Evolutionary conservation across 2,113 vertebrate genomes (phyloP).

Genomic region (Hypomesus transpacificus): DNA sequence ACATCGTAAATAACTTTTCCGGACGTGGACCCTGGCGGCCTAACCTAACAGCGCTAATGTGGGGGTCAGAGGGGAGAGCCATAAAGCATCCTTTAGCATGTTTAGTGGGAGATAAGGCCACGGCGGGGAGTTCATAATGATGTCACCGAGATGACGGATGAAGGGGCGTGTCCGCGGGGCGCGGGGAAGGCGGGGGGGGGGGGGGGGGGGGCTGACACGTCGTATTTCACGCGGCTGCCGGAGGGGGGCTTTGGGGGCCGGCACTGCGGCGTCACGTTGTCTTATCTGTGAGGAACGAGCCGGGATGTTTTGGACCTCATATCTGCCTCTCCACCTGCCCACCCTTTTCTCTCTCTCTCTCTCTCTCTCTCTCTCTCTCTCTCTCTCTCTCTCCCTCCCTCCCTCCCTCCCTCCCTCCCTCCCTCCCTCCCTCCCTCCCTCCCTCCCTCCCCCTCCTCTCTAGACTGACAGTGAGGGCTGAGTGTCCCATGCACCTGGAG

Average conservation of each 20-base stretch:
- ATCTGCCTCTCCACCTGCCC: no score
- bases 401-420: not conserved
- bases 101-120: slow-evolving; percentile 56
- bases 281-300: slow-evolving; percentile 49
- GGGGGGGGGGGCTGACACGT: slow-evolving; percentile 46
- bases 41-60: slow-evolving; percentile 24
- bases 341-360: not conserved
- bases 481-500: slow-evolving; percentile 80
- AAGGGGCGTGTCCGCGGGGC: slow-evolving; percentile 51
- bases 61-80: slow-evolving; percentile 24
- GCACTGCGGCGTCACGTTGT: no score
- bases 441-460: not conserved
- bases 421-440: not conserved
- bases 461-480: slow-evolving; percentile 78
- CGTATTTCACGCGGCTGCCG: no score
- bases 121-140: slow-evolving; percentile 46
- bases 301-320: no score
- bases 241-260: no score
- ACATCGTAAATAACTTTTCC: slow-evolving; percentile 34
- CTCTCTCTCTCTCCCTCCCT: not conserved
- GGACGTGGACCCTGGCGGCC: slow-evolving; percentile 5
- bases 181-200: no score
- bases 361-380: slow-evolving; percentile 3
- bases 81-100: slow-evolving; percentile 58
- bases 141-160: slow-evolving; percentile 67